Base-by-base conservation (phyloP, 2,797 vertebrate species). In the Morus bassanus region DNA sequence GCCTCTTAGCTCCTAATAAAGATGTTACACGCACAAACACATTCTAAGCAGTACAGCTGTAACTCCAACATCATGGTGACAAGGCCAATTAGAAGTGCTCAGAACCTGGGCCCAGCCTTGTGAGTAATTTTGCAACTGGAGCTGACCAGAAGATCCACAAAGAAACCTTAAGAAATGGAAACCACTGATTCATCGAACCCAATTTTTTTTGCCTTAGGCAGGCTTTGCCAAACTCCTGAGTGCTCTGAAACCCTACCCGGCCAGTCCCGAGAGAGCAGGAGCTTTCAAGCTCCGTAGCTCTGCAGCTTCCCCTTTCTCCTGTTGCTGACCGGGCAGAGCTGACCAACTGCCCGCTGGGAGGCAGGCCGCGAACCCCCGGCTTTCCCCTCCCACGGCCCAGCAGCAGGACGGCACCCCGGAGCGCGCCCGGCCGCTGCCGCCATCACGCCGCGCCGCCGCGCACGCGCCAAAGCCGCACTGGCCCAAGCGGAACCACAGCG, bases 401-500 rank as follows among this genome's bases (percentile, higher is more conserved):
- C 16, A 43, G 41, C 41, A 15, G 41, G 41, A 41, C 41, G 41
- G 41, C 41, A 15, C 41, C 8, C 41, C 41, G 12, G 41, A 13
- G 41, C 41, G 12, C 41, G 15, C 41, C 12, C 41, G 41, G 7
- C 41, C 12, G 13, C 41, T 12, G 41, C 41, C 13, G 15, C 41
- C 7, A 41, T 7, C 41, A 41, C 41, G 13, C 41, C 41, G 13
- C 41, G n/a, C 41, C 41, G 15, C 41, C 7, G 12, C 41, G 41
- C 64, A 28, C 17, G 85, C 73, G n/a, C 46, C 13, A 5, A 3
- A 7, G 2, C 10, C 18, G 0, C 33, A 1, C 15, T 8, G 3
- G 12, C 11, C 1, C 16, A 1, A 12, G 7, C 30, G 0, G 5
- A 19, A 19, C 13, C 3, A 3, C 21, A 0, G 21, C 5, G 1